Evolutionary conservation across 2,113 vertebrate species (phyloP), one percentile per base, ranked within the genome.

Genomic region (Ceyx melanurus): DNA sequence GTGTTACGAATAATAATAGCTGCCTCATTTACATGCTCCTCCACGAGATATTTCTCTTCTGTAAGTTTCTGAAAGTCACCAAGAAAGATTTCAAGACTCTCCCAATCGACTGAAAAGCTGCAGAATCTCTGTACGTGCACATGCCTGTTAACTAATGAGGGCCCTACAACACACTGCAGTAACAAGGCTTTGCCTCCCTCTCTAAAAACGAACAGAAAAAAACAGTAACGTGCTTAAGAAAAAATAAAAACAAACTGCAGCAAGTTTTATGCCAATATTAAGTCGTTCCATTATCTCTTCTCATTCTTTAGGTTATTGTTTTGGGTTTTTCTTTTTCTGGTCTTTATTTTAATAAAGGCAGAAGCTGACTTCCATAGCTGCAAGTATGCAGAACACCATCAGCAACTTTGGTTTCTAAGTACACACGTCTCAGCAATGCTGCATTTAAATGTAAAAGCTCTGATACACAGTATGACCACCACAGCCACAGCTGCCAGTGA

Each of bases 21-120:
- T 13, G 99, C 99, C 95, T 99, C 98, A 29, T 98, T 98, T 92
- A 98, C 86, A 94, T 98, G 98, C 95, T 98, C 97, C 48, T 98
- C 98, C 96, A 99, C 98, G 87, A 99, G 98, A 58, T 99, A 99
- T 89, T 98, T 98, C 94, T 99, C 99, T 95, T 99, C 99, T 93
- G 99, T 99, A 95, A 99, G 98, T 98, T 99, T 99, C 99, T 99
- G 98, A 97, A 97, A 97, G 94, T 97, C 93, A 98, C 51, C 96
- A 97, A 96, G 85, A 96, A 95, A 98, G 68, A 97, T 97, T 95
- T 95, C 81, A 96, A 96, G 96, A 96, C 76, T 74, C 93, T 79
- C 58, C 72, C 16, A 90, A 56, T 96, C 13, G 70, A 42, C 26
- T 75, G 67, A 79, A 82, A 88, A 93, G 61, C 45, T 46, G 25